Evolutionary conservation across 2,113 vertebrate genomes (phyloP), one percentile per base, ranked within the genome.

Genomic region (Mungos mungo): DNA sequence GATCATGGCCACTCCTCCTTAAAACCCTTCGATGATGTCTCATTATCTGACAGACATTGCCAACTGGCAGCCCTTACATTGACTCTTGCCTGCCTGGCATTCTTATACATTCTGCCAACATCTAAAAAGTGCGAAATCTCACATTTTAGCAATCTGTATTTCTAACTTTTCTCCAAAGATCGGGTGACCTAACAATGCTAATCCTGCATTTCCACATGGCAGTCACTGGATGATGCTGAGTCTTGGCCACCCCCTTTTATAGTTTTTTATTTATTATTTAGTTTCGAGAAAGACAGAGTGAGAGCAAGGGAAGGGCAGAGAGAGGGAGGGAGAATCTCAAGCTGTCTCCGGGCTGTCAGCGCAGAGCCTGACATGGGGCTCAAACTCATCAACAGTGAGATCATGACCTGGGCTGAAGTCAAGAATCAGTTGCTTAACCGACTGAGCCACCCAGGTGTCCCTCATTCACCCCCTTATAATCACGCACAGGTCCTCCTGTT

Each of bases 21-120:
- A 65, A 92, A 72, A 33, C 15, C 79, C 80, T 77, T 38, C 21
- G 5, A 33, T n/a, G 72, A 82, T 33, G 82, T 25, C 81, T 76
- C 25, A 2, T 16, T 8, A 23, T 54, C 77, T 23, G 47, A 45
- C 57, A 96, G 57, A 86, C 19, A 27, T 29, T 41, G 19, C 71
- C 68, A 82, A 21, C 27, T 92, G 10, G 65, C 50, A 45, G 35
- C 11, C 65, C 10, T 6, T 29, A 6, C 2, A 23, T 1, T 47
- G 65, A 83, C 76, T 80, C 54, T 84, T 35, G 12, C 47, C 33
- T 93, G 23, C 38, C 38, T 0, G 0, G 11, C 72, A 45, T 79
- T 88, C 90, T 88, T 35, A 8, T 86, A 77, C 91, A 88, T 94
- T 88, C 68, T 86, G 82, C 47, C 57, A 90, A 76, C 35, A 88